Evolutionary conservation across 2,888 invertebrate genomes (phyloP), one percentile per base, ranked within the genome.

Genomic region (Sepiola atlantica): DNA sequence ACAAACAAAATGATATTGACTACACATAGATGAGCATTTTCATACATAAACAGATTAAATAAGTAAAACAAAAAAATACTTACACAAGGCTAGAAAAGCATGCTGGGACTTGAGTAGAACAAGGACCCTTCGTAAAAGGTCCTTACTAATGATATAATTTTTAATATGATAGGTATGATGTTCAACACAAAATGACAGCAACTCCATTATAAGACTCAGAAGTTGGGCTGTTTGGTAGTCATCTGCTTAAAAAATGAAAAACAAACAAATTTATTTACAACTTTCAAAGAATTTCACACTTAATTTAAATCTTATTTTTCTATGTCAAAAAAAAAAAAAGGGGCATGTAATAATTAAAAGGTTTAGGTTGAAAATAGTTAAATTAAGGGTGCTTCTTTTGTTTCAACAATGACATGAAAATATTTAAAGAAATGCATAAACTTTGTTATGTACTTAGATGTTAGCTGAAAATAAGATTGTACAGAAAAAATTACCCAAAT

Each of bases 161-260:
- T 99, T 99, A 97, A 99, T 99, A 98, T 99, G 99, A 98, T 99
- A 99, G 95, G 99, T 99, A 98, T 99, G 99, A 98, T 99, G 99
- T 97, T 99, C 99, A 94, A 99, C 99, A 98, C 99, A 99, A 98
- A 99, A 99, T 91, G 99, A 98, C 95, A 99, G 98, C 96, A 99
- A 98, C 97, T 99, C 99, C 96, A 99, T 98, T 95, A 99, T 99
- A 96, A 99, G 98, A 94, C 99, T 99, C 95, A 99, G 98, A 95
- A 99, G 98, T 98, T 99, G 99, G 96, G 99, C 99, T 94, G 99
- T 99, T 97, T 99, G 98, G 97, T 99, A 99, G 97, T 99, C 99
- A 97, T 99, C 99, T 97, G 96, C 77, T 96, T 96, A 93, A 94
- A 93, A 94, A 94, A 93, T 61, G n/a, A 45, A 91, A 91, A 57